A percentile compares a stretch with the other conserved stretches of the same genome.
phyloP scores from a whole-genome alignment of 2,113 vertebrate species.

The Bos taurus region ARS-UCD2.0 NC_037349.1:1399501-1400000 shows the following conservation, averaged over 20 bases:
- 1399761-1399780: neutral
- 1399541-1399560: too few species aligned
- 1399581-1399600: neutral
- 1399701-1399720: neutral
- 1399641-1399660: neutral
- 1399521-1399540: neutral
- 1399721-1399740: neutral
- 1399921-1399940: neutral
- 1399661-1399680: neutral
- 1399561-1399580: neutral
- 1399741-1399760: neutral
- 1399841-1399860: neutral
- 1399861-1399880: neutral
- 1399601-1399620: neutral
- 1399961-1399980: neutral
- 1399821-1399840: neutral
- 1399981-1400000: neutral
- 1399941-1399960: neutral
- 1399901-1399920: neutral
- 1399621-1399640: neutral
- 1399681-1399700: neutral
- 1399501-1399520: neutral
- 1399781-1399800: neutral
- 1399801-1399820: neutral
- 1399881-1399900: neutral